Conservation (phyloP, 2,888 invertebrate species). For the Alsophila aescularia region DNA sequence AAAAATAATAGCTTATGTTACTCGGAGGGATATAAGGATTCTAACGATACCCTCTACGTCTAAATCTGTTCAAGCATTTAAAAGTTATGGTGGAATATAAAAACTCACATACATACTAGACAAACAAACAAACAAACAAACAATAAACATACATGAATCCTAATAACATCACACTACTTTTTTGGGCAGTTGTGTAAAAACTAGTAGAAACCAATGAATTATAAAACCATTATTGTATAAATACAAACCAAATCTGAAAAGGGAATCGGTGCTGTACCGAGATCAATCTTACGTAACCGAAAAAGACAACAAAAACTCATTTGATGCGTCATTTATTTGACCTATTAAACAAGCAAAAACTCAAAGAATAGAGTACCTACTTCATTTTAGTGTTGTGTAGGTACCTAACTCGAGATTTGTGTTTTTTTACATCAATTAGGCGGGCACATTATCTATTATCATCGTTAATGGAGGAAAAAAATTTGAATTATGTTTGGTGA, state of each 20-base stretch:
- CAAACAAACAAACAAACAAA: too few species aligned
- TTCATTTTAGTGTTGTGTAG: slow-evolving; percentile 17
- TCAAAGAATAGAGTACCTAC: slow-evolving; percentile 46
- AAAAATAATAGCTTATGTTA: too few species aligned
- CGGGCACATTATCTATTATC: slow-evolving; percentile 49
- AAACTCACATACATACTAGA: too few species aligned
- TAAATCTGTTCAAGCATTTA: too few species aligned
- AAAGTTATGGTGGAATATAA: too few species aligned
- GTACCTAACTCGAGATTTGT: slow-evolving; percentile 16
- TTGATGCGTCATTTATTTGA: slow-evolving; percentile 64
- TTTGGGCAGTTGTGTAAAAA: too few species aligned
- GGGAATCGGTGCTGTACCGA: slow-evolving; percentile 13
- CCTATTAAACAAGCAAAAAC: slow-evolving; percentile 59
- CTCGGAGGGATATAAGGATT: too few species aligned
- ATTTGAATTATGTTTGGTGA: slow-evolving; percentile 22
- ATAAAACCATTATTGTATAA: too few species aligned
- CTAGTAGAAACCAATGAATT: too few species aligned
- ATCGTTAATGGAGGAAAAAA: slow-evolving; percentile 45
- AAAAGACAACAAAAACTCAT: slow-evolving; percentile 28
- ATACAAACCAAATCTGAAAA: slow-evolving; percentile 1
- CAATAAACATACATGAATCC: too few species aligned
- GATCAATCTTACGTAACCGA: slow-evolving; percentile 21
- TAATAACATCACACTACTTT: too few species aligned
- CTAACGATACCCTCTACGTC: too few species aligned
- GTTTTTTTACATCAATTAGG: slow-evolving; percentile 53